Base-by-base conservation (phyloP, 2,888 invertebrate species). In the Epinotia nisella region DNA sequence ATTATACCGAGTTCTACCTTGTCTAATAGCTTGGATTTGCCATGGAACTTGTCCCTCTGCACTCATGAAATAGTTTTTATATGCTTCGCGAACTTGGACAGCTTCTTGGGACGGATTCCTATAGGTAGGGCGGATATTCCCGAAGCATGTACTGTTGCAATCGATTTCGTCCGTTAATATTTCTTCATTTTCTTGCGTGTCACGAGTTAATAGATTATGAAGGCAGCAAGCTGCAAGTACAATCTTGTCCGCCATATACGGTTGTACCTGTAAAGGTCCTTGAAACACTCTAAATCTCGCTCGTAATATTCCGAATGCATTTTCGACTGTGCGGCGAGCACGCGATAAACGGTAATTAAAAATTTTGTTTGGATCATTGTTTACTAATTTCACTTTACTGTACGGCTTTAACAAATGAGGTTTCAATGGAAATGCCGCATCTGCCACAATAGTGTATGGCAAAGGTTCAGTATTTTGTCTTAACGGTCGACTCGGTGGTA, bases 21-120 rank as follows among this genome's bases (percentile, higher is more conserved):
- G 53, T 53, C 53, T 13, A 53, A 76, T 74, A 75, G 71, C 51
- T 75, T 75, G 62, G 3, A 76, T 76, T 78, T 76, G 75, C 76
- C 76, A 76, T 59, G 78, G 76, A 55, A 74, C 74, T 74, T 74
- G 51, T 64, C 70, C 65, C 58, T 74, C 74, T 56, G 53, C 19
- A 58, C 61, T 61, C 53, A 69, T 29, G 64, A 74, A 74, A 68
- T 69, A 74, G 21, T 69, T 60, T 74, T 69, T 76, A 77, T 66
- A 78, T 71, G 70, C 69, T 56, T 76, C 75, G 51, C 75, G 66
- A 65, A 77, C 75, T 59, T 77, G 65, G 55, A 71, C 60, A 29
- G 76, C 76, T 69, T 76, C 75, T 74, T 75, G 75, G 0, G 70
- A 10, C 17, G 76, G 74, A 71, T 75, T 76, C 4, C 49, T 49